phyloP scores from a whole-genome alignment of 2,888 invertebrate genomes.

The Cryptocheilus praepositus region DNA sequence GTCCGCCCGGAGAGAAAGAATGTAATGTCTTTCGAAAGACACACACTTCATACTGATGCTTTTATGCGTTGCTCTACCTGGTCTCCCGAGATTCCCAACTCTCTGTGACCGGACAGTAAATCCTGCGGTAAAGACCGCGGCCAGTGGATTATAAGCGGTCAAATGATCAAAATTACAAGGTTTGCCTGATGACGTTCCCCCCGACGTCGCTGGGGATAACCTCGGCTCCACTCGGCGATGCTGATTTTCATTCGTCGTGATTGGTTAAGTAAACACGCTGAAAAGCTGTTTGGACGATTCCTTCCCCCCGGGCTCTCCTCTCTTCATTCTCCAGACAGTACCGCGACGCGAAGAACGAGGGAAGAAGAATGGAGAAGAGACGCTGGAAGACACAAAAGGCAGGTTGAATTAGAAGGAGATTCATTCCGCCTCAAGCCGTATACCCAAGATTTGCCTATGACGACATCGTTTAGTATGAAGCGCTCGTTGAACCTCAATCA shows the following conservation, averaged over 20 bases:
- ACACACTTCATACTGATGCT: conserved; percentile 10
- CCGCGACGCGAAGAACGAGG: no score
- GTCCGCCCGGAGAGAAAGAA: no score
- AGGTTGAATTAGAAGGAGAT: no score
- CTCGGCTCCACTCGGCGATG: conserved; percentile 46
- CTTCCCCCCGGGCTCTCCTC: conserved; percentile 17
- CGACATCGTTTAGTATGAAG: no score
- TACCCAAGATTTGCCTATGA: no score
- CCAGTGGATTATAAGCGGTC: conserved; percentile 70
- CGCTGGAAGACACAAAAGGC: no score
- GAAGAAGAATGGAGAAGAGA: no score
- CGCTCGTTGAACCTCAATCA: no score
- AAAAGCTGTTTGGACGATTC: conserved; percentile 38
- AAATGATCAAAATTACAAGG: conserved; percentile 74
- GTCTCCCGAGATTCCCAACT: conserved; percentile 45
- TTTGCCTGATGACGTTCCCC: conserved; percentile 71
- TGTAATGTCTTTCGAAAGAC: no score
- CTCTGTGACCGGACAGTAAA: conserved; percentile 65
- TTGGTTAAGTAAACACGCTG: conserved; percentile 63
- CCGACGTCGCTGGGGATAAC: conserved; percentile 63
- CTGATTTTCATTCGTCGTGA: conserved; percentile 56
- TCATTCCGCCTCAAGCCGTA: no score
- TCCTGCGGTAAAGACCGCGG: conserved; percentile 66
- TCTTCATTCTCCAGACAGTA: no score
- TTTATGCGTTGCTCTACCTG: conserved; percentile 36